phyloP scores from a whole-genome alignment of 1,140 invertebrate genomes.

The Spodoptera frugiperda region DNA sequence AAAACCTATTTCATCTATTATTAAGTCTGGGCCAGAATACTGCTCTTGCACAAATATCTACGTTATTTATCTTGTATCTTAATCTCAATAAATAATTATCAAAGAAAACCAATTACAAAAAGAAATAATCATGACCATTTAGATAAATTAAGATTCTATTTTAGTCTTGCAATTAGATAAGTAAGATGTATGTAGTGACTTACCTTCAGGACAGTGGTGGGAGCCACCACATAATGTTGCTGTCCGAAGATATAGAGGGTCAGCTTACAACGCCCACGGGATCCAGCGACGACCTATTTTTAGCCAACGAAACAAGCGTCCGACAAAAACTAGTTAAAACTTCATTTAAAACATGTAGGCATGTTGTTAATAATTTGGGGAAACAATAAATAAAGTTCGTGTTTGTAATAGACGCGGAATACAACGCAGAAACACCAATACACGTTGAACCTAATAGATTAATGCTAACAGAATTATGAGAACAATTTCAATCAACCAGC shows the following conservation, averaged over 20 bases:
- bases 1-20: too few species aligned
- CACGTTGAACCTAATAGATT: conserved; percentile 8
- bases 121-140: too few species aligned
- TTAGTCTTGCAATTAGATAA: too few species aligned
- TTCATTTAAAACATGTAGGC: conserved; percentile 26
- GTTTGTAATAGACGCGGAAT: not conserved
- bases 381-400: conserved; percentile 17
- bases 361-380: conserved; percentile 16
- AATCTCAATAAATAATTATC: too few species aligned
- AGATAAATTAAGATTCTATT: too few species aligned
- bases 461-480: conserved; percentile 11
- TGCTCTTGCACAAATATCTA: too few species aligned
- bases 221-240: not conserved
- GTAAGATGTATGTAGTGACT: too few species aligned
- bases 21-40: too few species aligned
- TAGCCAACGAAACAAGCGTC: conserved; percentile 3
- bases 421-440: conserved; percentile 21
- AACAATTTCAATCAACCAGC: conserved; percentile 26
- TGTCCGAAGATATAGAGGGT: conserved; percentile 3
- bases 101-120: too few species aligned
- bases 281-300: conserved; percentile 11
- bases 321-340: conserved; percentile 28
- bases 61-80: too few species aligned
- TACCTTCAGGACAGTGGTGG: too few species aligned
- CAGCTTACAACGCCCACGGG: conserved; percentile 8